Evolutionary conservation across 2,888 invertebrate species (phyloP).

Genomic region (Phyllotreta striolata): DNA sequence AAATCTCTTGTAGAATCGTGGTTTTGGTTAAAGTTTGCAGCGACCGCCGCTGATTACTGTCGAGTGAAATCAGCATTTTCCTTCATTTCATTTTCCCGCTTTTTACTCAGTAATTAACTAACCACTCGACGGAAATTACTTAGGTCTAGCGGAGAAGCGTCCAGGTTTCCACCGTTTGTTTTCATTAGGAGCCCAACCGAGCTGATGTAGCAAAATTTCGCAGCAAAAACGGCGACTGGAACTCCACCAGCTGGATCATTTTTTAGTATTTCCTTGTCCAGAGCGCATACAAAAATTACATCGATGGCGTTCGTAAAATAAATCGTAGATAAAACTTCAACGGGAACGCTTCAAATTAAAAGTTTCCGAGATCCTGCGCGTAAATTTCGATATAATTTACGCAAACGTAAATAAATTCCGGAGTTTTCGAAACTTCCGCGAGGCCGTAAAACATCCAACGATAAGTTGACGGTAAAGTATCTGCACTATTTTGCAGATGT

Average conservation of each 20-base stretch:
- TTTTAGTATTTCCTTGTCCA: background rate
- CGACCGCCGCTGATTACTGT: conserved; percentile 4
- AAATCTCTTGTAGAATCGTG: no score
- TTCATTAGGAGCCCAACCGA: conserved; percentile 16
- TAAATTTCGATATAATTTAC: conserved; percentile 29
- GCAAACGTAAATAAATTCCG: conserved; percentile 33
- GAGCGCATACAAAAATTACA: no score
- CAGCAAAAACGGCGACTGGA: background rate
- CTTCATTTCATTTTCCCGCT: conserved; percentile 17
- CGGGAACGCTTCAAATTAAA: no score
- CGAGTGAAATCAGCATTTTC: conserved; percentile 20
- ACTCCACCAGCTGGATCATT: background rate
- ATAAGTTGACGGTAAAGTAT: conserved; percentile 38
- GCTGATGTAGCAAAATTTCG: conserved; percentile 13
- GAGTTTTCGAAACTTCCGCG: conserved; percentile 32
- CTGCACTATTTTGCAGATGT: conserved; percentile 39
- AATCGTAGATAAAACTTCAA: no score
- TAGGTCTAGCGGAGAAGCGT: conserved; percentile 12
- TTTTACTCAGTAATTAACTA: conserved; percentile 17
- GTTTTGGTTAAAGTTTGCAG: no score
- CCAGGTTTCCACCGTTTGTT: conserved; percentile 19
- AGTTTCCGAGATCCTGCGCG: conserved; percentile 12
- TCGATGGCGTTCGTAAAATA: no score
- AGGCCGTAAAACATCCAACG: conserved; percentile 34
- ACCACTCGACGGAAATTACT: conserved; percentile 14